Percentiles rank a stretch among this genome's conserved stretches.
Evolutionary conservation across 1,140 invertebrate species (phyloP).

Genomic region (Drosophila kanapiae): DNA sequence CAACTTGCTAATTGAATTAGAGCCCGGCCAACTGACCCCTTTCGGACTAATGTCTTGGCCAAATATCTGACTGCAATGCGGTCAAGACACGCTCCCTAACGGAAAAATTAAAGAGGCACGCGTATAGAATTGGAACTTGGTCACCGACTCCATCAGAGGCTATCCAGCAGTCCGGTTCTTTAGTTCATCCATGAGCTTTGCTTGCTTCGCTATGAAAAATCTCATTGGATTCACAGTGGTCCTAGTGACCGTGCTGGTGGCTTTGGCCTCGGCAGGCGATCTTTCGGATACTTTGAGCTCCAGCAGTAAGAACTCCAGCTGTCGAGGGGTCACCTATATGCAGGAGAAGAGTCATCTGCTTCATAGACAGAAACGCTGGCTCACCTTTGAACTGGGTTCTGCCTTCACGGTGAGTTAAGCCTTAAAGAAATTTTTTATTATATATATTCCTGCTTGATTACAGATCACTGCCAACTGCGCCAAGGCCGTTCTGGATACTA

Average conservation of each 20-base stretch:
- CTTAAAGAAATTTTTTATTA: too few relatives aligned
- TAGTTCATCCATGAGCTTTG: slow-evolving; percentile 8
- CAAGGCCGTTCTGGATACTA: slow-evolving; percentile 57
- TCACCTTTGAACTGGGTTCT: slow-evolving; percentile 62
- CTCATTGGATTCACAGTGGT: slow-evolving; percentile 17
- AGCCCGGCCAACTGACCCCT: slow-evolving; percentile 48
- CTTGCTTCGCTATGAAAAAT: slow-evolving; percentile 44
- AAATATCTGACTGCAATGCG: slow-evolving; percentile 52
- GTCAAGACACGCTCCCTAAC: slow-evolving; percentile 13
- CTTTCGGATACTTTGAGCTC: neutral
- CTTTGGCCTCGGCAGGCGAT: slow-evolving; percentile 3
- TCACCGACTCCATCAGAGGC: neutral
- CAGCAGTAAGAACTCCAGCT: slow-evolving; percentile 1
- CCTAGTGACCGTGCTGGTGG: neutral
- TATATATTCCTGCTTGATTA: neutral
- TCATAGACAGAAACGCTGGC: slow-evolving; percentile 66
- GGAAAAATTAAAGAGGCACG: slow-evolving; percentile 59
- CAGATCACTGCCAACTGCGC: slow-evolving; percentile 61
- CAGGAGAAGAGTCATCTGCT: slow-evolving; percentile 49
- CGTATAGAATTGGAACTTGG: slow-evolving; percentile 10
- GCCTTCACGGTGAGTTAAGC: slow-evolving; percentile 51
- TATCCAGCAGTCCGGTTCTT: neutral
- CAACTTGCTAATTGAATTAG: slow-evolving; percentile 76
- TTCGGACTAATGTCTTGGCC: slow-evolving; percentile 55
- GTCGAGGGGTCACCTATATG: slow-evolving; percentile 47